Evolutionary conservation across 2,113 vertebrate genomes (phyloP).

Genomic region (Budorcas taxicolor): DNA sequence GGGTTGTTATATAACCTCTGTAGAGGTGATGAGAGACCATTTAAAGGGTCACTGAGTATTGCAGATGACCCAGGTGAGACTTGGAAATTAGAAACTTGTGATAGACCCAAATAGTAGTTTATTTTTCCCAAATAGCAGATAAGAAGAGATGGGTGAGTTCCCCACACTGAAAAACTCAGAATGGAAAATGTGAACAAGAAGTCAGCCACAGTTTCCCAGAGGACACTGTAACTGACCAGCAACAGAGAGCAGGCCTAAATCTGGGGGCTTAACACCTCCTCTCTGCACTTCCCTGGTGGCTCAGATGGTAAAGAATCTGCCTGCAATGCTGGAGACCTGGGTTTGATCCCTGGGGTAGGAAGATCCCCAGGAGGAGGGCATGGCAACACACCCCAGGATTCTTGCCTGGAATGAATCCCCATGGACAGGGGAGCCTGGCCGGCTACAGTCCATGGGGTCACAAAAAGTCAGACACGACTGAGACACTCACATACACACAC

Average conservation of each 20-base stretch:
- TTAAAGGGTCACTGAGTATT: background rate
- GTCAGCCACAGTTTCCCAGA: background rate
- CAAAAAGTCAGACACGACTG: background rate
- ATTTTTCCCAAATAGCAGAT: background rate
- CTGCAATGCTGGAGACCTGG: background rate
- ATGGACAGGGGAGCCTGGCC: background rate
- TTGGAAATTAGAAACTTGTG: background rate
- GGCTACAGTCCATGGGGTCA: background rate
- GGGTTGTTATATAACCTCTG: background rate
- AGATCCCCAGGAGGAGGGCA: background rate
- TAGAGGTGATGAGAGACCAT: background rate
- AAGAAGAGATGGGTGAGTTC: background rate
- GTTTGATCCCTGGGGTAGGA: background rate
- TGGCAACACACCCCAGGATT: background rate
- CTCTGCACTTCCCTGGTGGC: background rate
- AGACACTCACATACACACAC: background rate
- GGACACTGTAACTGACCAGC: background rate
- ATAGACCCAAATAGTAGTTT: background rate
- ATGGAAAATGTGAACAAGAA: background rate
- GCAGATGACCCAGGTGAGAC: background rate
- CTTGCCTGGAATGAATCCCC: background rate
- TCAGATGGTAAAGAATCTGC: background rate
- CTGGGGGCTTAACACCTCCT: background rate
- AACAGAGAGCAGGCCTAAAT: background rate
- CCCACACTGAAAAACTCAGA: background rate